Conservation (phyloP, 2,113 vertebrate species). For the Onychostruthus taczanowskii region DNA sequence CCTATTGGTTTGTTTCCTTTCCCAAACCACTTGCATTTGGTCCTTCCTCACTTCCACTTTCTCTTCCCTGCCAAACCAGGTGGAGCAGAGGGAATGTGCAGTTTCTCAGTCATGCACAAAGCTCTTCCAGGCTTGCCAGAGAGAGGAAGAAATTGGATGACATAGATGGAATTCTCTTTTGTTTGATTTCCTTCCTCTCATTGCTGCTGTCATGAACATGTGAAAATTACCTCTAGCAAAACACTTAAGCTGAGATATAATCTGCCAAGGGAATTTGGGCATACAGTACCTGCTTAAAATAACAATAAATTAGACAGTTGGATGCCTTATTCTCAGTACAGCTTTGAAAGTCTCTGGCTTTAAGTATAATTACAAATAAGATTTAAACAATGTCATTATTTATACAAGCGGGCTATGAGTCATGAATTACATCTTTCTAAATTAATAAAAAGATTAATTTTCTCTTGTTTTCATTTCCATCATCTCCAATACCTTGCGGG, state of each 20-base stretch:
- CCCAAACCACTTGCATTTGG: neutral
- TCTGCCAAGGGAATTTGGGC: conserved; percentile 50
- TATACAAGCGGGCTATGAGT: neutral
- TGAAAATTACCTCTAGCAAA: conserved; percentile 49
- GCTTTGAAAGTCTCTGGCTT: conserved; percentile 30
- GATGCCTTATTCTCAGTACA: neutral
- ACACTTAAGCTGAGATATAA: conserved; percentile 42
- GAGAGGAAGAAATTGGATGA: neutral
- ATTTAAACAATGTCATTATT: conserved; percentile 43
- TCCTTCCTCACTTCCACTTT: neutral
- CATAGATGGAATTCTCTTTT: conserved; percentile 25
- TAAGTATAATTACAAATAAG: conserved; percentile 42
- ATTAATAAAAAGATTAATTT: conserved; percentile 39
- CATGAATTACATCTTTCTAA: neutral
- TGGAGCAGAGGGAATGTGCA: neutral
- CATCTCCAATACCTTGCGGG: neutral
- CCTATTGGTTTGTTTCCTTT: neutral
- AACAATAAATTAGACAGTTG: conserved; percentile 49
- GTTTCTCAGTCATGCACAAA: neutral
- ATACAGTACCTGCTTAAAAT: conserved; percentile 51
- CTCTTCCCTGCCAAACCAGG: neutral
- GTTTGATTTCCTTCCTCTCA: conserved; percentile 43
- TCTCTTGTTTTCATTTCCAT: conserved; percentile 10
- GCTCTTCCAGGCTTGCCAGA: neutral
- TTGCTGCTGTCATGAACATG: conserved; percentile 31